A percentile compares a stretch with the other conserved stretches of the same genome.
These are phyloP conservation scores for Limnephilus marmoratus DNA, from an alignment of 2,888 invertebrate species.

Conservation along the genomic window DNA sequence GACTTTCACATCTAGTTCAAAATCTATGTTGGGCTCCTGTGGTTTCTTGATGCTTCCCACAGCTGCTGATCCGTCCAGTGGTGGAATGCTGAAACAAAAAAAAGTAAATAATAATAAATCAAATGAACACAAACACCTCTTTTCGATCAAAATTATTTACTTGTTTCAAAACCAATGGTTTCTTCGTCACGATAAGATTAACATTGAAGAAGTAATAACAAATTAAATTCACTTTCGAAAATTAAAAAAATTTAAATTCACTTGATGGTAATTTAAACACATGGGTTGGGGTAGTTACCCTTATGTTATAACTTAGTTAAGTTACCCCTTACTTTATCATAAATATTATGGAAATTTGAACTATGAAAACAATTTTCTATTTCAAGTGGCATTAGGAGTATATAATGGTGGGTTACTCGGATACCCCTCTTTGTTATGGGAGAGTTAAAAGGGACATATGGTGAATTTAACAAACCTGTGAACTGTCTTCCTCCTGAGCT, in stretches of 20 bases:
- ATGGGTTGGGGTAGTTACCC: not conserved
- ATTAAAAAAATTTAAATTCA: no score
- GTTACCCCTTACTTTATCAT: not conserved
- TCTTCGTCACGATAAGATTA: no score
- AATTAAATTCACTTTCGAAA: no score
- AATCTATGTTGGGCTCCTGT: conserved; percentile 94
- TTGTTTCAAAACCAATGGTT: no score
- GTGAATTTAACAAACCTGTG: conserved; percentile 59
- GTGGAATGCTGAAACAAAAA: conserved; percentile 61
- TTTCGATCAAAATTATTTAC: no score
- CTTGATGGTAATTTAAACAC: no score
- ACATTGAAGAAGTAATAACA: not conserved
- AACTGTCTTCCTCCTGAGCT: conserved; percentile 78
- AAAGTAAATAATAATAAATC: not conserved
- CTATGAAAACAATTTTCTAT: not conserved
- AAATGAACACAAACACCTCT: no score
- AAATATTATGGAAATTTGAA: not conserved
- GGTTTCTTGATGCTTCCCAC: conserved; percentile 76
- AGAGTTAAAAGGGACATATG: not conserved
- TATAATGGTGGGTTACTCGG: not conserved
- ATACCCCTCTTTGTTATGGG: not conserved
- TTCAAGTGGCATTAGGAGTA: not conserved
- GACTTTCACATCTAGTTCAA: conserved; percentile 97
- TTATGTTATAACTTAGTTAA: no score
- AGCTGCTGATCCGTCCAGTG: conserved; percentile 63